Evolutionary conservation across 2,797 vertebrate genomes (phyloP).

Genomic region (Microtus agrestis): DNA sequence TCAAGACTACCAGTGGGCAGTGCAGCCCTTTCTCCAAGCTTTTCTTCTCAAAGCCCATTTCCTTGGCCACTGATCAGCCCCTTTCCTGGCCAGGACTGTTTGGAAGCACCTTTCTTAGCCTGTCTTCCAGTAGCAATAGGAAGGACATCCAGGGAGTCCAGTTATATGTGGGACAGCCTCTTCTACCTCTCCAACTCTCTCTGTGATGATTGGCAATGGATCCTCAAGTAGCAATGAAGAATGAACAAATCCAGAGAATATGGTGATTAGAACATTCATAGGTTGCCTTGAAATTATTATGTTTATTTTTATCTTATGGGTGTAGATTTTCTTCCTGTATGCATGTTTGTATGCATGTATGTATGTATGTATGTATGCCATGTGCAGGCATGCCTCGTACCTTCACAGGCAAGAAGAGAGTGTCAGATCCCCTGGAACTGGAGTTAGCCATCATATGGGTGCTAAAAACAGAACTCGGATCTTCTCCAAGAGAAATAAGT

Average conservation of each 20-base stretch:
- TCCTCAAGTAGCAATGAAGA: neutral
- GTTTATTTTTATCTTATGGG: neutral
- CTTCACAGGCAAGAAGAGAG: neutral
- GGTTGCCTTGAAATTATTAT: neutral
- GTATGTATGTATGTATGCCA: neutral
- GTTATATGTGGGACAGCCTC: neutral
- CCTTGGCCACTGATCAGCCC: neutral
- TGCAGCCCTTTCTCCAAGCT: conserved; percentile 65
- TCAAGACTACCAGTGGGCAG: conserved; percentile 75
- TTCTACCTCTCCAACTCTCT: neutral
- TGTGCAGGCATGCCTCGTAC: neutral
- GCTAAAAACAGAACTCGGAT: neutral
- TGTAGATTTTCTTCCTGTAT: neutral
- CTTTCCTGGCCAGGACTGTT: neutral
- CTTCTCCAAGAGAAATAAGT: neutral
- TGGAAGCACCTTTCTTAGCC: neutral
- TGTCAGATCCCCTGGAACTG: neutral
- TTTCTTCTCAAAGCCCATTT: conserved; percentile 61
- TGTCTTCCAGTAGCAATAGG: neutral
- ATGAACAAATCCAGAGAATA: neutral
- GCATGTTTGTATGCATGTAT: neutral
- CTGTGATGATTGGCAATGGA: neutral
- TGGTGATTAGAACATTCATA: neutral
- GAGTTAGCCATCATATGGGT: neutral
- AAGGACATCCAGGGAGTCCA: neutral